Evolutionary conservation across 1,140 invertebrate genomes (phyloP).

Genomic region (Cephus cinctus): DNA sequence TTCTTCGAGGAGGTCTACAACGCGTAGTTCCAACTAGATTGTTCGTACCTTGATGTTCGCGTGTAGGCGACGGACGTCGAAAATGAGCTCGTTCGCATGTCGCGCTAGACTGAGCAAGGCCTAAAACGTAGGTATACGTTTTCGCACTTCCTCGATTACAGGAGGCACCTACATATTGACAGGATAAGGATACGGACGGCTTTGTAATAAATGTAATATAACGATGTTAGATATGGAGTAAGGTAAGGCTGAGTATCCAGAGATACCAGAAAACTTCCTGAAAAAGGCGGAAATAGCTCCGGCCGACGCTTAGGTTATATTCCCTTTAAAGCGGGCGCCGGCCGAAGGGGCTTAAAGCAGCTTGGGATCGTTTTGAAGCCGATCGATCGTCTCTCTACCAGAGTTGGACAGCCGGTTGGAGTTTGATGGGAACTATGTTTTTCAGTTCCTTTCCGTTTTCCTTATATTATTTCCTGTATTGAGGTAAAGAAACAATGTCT

Average conservation of each 20-base stretch:
- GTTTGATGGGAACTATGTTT: no score
- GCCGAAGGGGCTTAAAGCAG: constrained; percentile 43
- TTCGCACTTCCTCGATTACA: background rate
- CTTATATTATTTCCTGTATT: background rate
- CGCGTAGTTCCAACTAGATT: background rate
- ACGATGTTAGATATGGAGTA: no score
- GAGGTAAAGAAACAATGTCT: background rate
- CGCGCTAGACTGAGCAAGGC: constrained; percentile 3
- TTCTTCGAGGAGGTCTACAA: constrained; percentile 6
- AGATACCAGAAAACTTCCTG: constrained; percentile 8
- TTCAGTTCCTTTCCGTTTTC: no score
- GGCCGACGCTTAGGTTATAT: constrained; percentile 38
- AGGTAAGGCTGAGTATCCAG: background rate
- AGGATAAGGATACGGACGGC: background rate
- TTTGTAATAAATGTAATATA: background rate
- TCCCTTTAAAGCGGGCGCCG: constrained; percentile 51
- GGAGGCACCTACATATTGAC: background rate
- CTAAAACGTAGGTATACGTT: background rate
- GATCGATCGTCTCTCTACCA: constrained; percentile 18
- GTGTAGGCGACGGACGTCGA: constrained; percentile 8
- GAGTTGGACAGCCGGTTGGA: constrained; percentile 9
- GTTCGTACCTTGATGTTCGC: background rate
- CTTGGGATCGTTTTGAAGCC: constrained; percentile 18
- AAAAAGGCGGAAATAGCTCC: constrained; percentile 8
- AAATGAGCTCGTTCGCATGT: constrained; percentile 10